phyloP scores from a whole-genome alignment of 2,797 vertebrate genomes.

The Sylvia borin region DNA sequence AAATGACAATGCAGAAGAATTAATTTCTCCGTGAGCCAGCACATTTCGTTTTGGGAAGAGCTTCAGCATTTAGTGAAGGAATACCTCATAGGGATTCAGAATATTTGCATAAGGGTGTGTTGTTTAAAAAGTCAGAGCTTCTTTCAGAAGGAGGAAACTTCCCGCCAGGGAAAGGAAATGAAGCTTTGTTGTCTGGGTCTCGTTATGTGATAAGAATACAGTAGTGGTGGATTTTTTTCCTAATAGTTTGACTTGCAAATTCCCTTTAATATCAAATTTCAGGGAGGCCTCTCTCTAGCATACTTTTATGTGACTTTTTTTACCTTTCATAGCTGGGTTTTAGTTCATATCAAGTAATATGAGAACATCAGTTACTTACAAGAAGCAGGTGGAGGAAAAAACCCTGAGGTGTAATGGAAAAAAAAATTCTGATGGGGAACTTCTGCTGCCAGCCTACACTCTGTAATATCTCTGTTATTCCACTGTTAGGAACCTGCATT shows the following conservation, averaged over 20 bases:
- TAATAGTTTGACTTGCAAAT: not conserved
- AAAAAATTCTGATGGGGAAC: not conserved
- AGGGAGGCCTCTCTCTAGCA: not conserved
- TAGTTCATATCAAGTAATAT: not conserved
- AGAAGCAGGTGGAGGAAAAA: constrained; percentile 9
- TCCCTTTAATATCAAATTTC: not conserved
- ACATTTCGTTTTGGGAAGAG: not conserved
- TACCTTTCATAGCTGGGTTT: not conserved
- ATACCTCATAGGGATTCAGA: not conserved
- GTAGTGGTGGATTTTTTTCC: not conserved
- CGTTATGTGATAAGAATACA: not conserved
- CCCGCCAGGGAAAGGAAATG: not conserved
- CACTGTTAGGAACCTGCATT: not conserved
- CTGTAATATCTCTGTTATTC: not conserved
- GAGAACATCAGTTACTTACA: not conserved
- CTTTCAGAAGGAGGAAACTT: constrained; percentile 2
- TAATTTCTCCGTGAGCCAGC: fast-evolving
- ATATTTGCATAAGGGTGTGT: constrained; percentile 12
- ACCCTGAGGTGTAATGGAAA: not conserved
- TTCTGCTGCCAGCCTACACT: not conserved
- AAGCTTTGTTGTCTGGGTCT: not conserved
- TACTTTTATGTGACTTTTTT: not conserved
- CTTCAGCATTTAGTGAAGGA: not conserved
- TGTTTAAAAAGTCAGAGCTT: not conserved
- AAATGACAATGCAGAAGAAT: not conserved